These are phyloP conservation scores for Meteorus sp. DNA, from an alignment of 1,140 invertebrate genomes.

Conservation along the genomic window DNA sequence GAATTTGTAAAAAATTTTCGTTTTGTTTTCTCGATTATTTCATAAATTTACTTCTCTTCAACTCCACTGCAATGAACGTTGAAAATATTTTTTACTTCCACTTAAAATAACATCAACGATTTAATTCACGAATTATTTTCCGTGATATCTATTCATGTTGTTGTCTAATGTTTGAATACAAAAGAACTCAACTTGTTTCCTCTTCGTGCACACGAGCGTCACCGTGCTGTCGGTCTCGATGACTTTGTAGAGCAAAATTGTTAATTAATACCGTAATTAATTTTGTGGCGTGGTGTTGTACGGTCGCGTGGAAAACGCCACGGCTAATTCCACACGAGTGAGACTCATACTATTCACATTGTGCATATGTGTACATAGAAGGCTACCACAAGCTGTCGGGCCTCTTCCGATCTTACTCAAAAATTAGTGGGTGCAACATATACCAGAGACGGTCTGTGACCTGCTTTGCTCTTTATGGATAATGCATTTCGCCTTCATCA, in stretches of 20 bases:
- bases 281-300: constrained; percentile 39
- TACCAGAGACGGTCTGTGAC: background rate
- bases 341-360: background rate
- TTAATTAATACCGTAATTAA: constrained; percentile 52
- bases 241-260: constrained; percentile 46
- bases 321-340: constrained; percentile 34
- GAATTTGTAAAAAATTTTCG: no score
- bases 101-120: no score
- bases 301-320: constrained; percentile 22
- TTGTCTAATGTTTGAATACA: no score
- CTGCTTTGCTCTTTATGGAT: background rate
- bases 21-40: no score
- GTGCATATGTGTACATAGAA: constrained; percentile 7
- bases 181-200: background rate
- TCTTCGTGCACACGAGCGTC: background rate
- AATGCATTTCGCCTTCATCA: background rate
- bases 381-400: constrained; percentile 20
- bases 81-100: no score
- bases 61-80: no score
- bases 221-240: constrained; percentile 16
- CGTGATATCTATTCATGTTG: no score
- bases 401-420: constrained; percentile 9
- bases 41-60: no score
- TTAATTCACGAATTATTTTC: no score
- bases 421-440: background rate